phyloP scores from a whole-genome alignment of 2,113 vertebrate species.

The Micromys minutus region DNA sequence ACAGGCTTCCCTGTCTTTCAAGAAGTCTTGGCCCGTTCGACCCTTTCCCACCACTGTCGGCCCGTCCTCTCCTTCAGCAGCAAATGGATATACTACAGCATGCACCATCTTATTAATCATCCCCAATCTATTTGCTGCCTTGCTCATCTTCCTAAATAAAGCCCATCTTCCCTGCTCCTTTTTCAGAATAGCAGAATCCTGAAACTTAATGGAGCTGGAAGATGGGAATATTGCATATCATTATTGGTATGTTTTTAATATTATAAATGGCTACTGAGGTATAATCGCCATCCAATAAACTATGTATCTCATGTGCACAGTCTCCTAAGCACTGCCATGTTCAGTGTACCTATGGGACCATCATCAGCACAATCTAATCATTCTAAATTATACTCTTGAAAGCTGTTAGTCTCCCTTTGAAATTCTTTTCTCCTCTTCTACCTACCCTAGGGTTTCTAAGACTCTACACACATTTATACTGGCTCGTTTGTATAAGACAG shows the following conservation, averaged over 20 bases:
- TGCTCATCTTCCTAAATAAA: background rate
- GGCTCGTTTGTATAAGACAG: background rate
- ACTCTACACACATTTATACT: background rate
- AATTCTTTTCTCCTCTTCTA: background rate
- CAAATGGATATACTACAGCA: background rate
- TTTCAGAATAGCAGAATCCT: slow-evolving; percentile 12
- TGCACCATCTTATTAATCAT: background rate
- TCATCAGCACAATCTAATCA: background rate
- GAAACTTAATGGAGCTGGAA: background rate
- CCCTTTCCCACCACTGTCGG: background rate
- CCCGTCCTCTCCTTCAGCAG: background rate
- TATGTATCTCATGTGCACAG: background rate
- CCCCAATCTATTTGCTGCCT: background rate
- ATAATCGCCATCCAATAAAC: background rate
- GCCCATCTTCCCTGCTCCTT: background rate
- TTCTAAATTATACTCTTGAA: background rate
- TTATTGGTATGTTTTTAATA: background rate
- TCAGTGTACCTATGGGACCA: background rate
- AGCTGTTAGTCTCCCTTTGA: background rate
- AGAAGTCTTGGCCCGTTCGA: too few relatives aligned
- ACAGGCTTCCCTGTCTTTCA: background rate
- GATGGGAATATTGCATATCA: background rate
- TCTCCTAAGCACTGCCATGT: background rate
- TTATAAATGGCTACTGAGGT: background rate
- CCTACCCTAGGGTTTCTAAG: background rate